Base-by-base conservation (phyloP, 2,797 vertebrate species). In the Hapalemur alaotrensis region DNA sequence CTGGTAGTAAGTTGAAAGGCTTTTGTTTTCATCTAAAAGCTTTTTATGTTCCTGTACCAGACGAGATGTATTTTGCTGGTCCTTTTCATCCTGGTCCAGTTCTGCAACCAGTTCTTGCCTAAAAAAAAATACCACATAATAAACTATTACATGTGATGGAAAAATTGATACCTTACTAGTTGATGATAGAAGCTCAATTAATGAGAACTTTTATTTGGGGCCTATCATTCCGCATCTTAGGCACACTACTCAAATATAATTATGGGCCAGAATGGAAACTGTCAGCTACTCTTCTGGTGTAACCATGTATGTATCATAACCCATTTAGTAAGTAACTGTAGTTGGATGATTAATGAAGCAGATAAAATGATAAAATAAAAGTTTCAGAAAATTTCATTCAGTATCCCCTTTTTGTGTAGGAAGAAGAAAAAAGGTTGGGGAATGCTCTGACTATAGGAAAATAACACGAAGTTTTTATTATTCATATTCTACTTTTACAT, bases 61-160 rank as follows among this genome's bases (percentile, higher is more conserved):
- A 95, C 99, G 99, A 93, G 99, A 99, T 85, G 99, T 99, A 98
- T 99, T 99, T 98, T 99, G 99, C 99, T 99, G 99, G 99, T 99
- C 99, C 99, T 99, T 99, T 99, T 99, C 99, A 96, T 99, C 99
- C 99, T 99, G 99, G 99, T 99, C 99, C 98, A 99, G 99, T 98
- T 99, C 99, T 95, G 99, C 99, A 96, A 99, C 99, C 95, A 99
- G 99, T 98, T 99, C 99, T 98, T 99, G 99, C 98, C 99, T 99
- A 94, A 54, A 98, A 90, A 96, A 41, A 96, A 89, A 93, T 43
- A 79, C 4, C 79, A 92, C 13, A 96, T 35, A 96, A 87, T 43
- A 95, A 91, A 89, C 90, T 73, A 92, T 88, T 79, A 92, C 5
- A 75, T 4, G 65, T 3, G 54, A 84, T 81, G 15, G 86, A 84